A percentile compares a stretch with the other conserved stretches of the same genome.
phyloP scores from a whole-genome alignment of 2,797 vertebrate species.

The Linurgus olivaceus region DNA sequence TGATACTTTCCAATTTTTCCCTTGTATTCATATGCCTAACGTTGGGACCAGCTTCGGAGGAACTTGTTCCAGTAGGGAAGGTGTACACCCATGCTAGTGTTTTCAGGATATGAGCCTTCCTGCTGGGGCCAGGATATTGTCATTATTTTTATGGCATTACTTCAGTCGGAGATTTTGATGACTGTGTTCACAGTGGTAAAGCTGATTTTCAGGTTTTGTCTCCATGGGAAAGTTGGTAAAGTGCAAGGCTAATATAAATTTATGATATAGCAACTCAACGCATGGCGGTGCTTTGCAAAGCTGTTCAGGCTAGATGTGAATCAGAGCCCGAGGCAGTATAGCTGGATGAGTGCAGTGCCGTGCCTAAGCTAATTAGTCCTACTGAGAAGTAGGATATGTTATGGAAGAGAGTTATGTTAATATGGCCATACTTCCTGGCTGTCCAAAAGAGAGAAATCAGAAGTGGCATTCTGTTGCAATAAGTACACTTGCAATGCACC shows the following conservation, averaged over 20 bases:
- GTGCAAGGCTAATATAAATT: neutral
- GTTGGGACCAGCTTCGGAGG: neutral
- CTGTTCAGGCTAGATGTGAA: constrained; percentile 6
- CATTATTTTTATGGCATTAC: neutral
- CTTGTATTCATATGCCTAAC: neutral
- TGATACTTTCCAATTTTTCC: neutral
- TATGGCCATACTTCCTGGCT: neutral
- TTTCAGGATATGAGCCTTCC: neutral
- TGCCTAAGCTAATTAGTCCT: constrained; percentile 54
- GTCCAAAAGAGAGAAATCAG: neutral
- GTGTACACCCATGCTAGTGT: neutral
- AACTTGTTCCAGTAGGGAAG: neutral
- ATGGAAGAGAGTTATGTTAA: constrained; percentile 6
- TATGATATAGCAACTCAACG: neutral
- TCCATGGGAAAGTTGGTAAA: neutral
- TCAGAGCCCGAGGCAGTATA: constrained; percentile 1
- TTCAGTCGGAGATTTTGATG: neutral
- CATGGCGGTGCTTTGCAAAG: neutral
- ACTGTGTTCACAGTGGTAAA: neutral
- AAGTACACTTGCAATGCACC: neutral
- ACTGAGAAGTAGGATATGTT: neutral
- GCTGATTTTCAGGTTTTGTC: constrained; percentile 35
- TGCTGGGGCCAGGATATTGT: neutral
- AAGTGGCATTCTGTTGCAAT: neutral
- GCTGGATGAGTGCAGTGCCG: neutral